A percentile compares a stretch with the other conserved stretches of the same genome.
phyloP scores from a whole-genome alignment of 2,888 invertebrate species.

The Drosophila recens region DNA sequence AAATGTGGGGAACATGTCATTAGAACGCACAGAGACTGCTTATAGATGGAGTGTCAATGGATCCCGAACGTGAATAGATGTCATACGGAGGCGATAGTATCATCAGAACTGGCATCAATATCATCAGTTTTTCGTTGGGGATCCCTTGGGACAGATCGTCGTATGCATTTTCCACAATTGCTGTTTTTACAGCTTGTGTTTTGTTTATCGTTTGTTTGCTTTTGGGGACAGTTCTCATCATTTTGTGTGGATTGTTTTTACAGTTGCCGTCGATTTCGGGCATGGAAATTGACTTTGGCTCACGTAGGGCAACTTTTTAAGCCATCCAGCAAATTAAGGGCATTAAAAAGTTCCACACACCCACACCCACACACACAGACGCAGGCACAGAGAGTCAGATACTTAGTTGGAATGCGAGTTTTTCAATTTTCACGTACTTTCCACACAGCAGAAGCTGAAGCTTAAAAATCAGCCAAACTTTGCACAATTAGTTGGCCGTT shows the following conservation, averaged over 20 bases:
- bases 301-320: conserved; percentile 76
- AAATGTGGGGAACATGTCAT: conserved; percentile 53
- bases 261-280: conserved; percentile 55
- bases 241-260: conserved; percentile 56
- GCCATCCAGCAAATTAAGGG: conserved; percentile 77
- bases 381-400: conserved; percentile 17
- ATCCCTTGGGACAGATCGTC: conserved; percentile 44
- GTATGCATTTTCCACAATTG: conserved; percentile 32
- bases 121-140: conserved; percentile 3
- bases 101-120: conserved; percentile 1
- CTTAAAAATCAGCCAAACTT: conserved; percentile 69
- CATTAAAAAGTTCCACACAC: conserved; percentile 73
- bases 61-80: conserved; percentile 18
- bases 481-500: conserved; percentile 67
- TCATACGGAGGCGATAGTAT: conserved; percentile 12
- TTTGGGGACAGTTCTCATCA: conserved; percentile 65
- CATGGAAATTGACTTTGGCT: conserved; percentile 64
- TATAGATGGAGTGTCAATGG: conserved; percentile 17
- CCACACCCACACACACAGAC: background rate
- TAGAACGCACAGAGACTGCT: conserved; percentile 46
- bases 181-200: conserved; percentile 73
- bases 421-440: conserved; percentile 74
- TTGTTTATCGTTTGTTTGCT: conserved; percentile 56
- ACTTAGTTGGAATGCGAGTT: conserved; percentile 59
- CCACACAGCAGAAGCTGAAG: conserved; percentile 49